Conservation (phyloP, 2,113 vertebrate genomes). For the Sprattus sprattus region DNA sequence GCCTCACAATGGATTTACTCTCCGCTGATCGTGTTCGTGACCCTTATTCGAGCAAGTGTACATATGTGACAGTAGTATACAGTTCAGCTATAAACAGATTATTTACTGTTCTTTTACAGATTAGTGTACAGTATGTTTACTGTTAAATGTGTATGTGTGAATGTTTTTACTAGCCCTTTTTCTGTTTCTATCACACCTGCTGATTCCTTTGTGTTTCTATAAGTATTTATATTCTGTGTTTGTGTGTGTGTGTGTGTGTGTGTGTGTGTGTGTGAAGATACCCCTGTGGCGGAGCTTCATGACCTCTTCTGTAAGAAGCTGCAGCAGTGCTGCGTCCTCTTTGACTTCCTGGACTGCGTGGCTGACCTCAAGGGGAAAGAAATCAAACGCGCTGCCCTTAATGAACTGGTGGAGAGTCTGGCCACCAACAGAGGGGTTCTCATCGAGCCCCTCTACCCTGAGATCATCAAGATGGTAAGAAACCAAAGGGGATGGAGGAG, state of each 20-base stretch:
- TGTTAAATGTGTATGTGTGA: too few species aligned
- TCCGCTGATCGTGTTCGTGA: too few species aligned
- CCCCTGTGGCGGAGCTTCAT: slow-evolving; percentile 84
- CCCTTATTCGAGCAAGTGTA: too few species aligned
- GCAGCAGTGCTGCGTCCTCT: slow-evolving; percentile 89
- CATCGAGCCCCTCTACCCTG: slow-evolving; percentile 87
- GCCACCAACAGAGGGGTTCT: slow-evolving; percentile 87
- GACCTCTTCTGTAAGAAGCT: slow-evolving; percentile 92
- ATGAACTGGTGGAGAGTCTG: slow-evolving; percentile 89
- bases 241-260: slow-evolving; percentile 25
- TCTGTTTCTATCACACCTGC: too few species aligned
- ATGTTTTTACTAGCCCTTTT: too few species aligned
- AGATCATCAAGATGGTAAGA: slow-evolving; percentile 90
- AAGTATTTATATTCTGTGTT: slow-evolving; percentile 48
- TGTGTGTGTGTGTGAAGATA: slow-evolving; percentile 65
- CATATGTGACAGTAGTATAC: too few species aligned
- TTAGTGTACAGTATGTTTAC: too few species aligned
- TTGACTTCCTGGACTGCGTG: slow-evolving; percentile 92
- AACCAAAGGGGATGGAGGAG: not conserved
- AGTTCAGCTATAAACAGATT: too few species aligned
- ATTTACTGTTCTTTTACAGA: too few species aligned
- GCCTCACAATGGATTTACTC: too few species aligned
- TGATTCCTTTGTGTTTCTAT: slow-evolving; percentile 41
- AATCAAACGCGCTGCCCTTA: slow-evolving; percentile 88
- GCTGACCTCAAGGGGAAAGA: slow-evolving; percentile 93